phyloP scores from a whole-genome alignment of 2,797 vertebrate species.

The Amblyraja radiata region DNA sequence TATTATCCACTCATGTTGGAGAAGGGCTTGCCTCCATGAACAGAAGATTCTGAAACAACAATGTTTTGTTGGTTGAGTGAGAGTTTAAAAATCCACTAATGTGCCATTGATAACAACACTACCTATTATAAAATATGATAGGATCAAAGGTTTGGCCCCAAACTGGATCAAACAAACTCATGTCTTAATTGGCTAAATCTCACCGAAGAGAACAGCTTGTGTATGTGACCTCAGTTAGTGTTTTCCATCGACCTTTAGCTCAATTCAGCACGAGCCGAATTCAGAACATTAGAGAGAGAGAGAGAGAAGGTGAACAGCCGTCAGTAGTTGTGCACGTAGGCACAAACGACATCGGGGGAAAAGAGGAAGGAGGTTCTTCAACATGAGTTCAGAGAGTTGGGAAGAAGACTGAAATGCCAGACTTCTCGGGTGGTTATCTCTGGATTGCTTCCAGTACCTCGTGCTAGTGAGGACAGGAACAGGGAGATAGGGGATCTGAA shows the following conservation, averaged over 20 bases:
- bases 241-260: not conserved
- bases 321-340: too few relatives aligned
- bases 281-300: too few relatives aligned
- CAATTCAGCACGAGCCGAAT: too few relatives aligned
- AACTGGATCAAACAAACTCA: not conserved
- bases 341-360: too few relatives aligned
- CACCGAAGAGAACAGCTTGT: not conserved
- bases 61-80: not conserved
- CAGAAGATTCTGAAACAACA: not conserved
- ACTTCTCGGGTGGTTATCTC: too few relatives aligned
- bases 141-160: not conserved
- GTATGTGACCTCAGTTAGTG: not conserved
- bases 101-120: not conserved
- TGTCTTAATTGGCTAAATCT: not conserved
- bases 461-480: too few relatives aligned
- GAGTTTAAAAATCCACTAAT: not conserved
- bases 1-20: not conserved
- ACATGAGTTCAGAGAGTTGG: too few relatives aligned
- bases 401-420: too few relatives aligned
- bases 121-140: not conserved
- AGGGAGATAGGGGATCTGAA: too few relatives aligned
- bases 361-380: too few relatives aligned
- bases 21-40: not conserved
- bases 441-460: too few relatives aligned
- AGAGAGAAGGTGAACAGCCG: too few relatives aligned